Conservation (phyloP, 2,888 invertebrate species). For the Eristalinus aeneus region DNA sequence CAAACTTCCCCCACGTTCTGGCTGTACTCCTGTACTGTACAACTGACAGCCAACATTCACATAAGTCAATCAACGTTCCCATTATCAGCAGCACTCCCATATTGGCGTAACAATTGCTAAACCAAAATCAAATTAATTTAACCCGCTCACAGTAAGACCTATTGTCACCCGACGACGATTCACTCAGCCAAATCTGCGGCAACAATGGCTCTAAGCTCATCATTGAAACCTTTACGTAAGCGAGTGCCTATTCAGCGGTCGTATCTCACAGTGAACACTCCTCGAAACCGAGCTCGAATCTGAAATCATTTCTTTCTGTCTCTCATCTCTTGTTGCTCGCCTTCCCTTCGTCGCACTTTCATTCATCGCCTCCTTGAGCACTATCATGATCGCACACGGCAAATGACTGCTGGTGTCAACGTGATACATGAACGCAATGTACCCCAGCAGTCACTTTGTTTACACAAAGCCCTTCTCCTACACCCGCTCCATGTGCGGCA, state of each 20-base stretch:
- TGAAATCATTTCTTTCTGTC: neutral
- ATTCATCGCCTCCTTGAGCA: neutral
- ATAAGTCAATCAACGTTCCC: no score
- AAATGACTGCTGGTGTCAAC: neutral
- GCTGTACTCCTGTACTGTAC: neutral
- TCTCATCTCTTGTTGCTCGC: neutral
- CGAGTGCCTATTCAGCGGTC: neutral
- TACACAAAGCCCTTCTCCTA: slow-evolving; percentile 5
- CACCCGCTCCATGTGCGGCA: neutral
- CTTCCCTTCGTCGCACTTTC: neutral
- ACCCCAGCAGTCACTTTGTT: neutral
- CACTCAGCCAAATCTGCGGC: slow-evolving; percentile 11
- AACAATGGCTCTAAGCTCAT: slow-evolving; percentile 19
- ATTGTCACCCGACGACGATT: slow-evolving; percentile 10
- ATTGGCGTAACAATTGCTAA: neutral
- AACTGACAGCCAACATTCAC: neutral
- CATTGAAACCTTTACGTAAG: slow-evolving; percentile 6
- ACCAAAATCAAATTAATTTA: slow-evolving; percentile 10
- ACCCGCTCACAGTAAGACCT: slow-evolving; percentile 22
- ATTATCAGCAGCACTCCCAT: neutral
- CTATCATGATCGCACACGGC: slow-evolving; percentile 1
- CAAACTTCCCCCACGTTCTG: no score
- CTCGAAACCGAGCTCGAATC: neutral
- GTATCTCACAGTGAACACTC: slow-evolving; percentile 22
- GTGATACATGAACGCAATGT: neutral